Conservation (phyloP, 2,797 vertebrate genomes). For the Mareca penelope region DNA sequence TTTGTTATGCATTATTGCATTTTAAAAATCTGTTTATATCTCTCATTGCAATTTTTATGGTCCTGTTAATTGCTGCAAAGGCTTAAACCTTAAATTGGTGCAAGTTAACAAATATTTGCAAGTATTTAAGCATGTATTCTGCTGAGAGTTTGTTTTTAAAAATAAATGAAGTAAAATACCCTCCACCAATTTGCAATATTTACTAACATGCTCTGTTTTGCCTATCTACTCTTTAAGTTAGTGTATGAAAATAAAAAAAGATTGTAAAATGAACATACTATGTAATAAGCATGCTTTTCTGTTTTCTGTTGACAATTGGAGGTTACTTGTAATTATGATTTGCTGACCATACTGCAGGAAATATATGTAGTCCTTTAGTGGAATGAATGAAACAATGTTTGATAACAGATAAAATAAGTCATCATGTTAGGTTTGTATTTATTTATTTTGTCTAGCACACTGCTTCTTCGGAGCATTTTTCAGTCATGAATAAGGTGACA, state of each 20-base stretch:
- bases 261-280: not conserved
- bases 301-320: not conserved
- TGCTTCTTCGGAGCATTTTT: not conserved
- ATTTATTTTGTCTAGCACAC: not conserved
- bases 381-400: not conserved
- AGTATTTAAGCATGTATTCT: slow-evolving; percentile 44
- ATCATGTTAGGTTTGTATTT: no score
- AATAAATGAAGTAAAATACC: not conserved
- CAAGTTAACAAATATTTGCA: slow-evolving; percentile 46
- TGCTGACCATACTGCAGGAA: not conserved
- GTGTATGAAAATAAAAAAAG: not conserved
- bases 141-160: slow-evolving; percentile 37
- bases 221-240: not conserved
- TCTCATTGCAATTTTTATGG: not conserved
- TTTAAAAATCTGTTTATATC: not conserved
- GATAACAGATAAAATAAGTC: not conserved
- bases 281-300: not conserved
- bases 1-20: not conserved
- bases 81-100: slow-evolving; percentile 20
- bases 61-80: not conserved
- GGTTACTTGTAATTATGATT: not conserved
- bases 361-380: not conserved
- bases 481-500: not conserved
- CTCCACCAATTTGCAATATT: not conserved
- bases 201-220: not conserved